phyloP scores from a whole-genome alignment of 2,113 vertebrate genomes.

The Pachypanchax playfairii region DNA sequence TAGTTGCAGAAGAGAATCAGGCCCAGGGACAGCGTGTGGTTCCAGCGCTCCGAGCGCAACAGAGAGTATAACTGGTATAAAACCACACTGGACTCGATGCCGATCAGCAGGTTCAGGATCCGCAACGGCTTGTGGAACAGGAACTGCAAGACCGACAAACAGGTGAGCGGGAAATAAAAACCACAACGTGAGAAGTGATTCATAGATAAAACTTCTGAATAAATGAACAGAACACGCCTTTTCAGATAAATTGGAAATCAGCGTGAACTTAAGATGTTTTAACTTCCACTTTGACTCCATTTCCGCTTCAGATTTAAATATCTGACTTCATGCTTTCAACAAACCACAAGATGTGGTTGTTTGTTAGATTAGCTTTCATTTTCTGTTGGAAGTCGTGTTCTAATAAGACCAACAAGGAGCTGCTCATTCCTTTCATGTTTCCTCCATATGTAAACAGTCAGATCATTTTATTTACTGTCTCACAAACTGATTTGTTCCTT shows the following conservation, averaged over 20 bases:
- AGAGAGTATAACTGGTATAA: constrained; percentile 97
- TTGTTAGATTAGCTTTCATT: too few relatives aligned
- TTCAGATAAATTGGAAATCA: not conserved
- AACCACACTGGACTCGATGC: constrained; percentile 95
- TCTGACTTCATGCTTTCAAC: too few relatives aligned
- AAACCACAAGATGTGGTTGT: too few relatives aligned
- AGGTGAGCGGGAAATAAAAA: not conserved
- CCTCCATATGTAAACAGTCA: too few relatives aligned
- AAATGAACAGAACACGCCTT: not conserved
- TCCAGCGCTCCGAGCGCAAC: constrained; percentile 97
- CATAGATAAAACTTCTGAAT: not conserved
- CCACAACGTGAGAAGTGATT: not conserved
- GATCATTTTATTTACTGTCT: too few relatives aligned
- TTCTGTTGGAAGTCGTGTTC: too few relatives aligned
- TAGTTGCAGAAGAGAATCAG: constrained; percentile 99
- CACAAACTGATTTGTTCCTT: too few relatives aligned
- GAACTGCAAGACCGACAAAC: constrained; percentile 80
- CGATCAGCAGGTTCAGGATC: constrained; percentile 96
- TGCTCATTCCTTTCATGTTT: too few relatives aligned
- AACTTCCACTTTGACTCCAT: too few relatives aligned
- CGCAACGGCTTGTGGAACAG: constrained; percentile 97
- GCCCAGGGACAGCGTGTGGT: constrained; percentile 97
- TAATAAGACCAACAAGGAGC: too few relatives aligned
- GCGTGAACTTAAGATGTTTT: too few relatives aligned
- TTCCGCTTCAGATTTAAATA: too few relatives aligned